Percentiles rank a stretch among this genome's conserved stretches.
Conservation (phyloP, 2,113 vertebrate genomes). For the Mustela nigripes region DNA sequence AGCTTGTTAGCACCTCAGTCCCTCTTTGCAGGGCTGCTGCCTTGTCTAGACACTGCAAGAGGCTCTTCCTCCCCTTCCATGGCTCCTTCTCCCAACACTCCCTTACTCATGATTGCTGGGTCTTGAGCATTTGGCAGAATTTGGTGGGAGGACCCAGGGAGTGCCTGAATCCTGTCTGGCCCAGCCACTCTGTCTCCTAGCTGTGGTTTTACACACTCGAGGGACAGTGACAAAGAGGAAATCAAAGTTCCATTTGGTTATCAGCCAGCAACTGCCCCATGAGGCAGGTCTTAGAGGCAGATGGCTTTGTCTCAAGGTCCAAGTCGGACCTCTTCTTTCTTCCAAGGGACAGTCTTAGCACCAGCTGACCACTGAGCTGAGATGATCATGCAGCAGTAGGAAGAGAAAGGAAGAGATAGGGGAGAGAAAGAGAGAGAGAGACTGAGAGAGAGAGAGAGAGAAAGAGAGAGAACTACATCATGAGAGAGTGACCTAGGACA, state of each 20-base stretch:
- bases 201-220: neutral
- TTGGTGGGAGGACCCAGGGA: neutral
- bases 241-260: neutral
- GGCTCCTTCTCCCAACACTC: neutral
- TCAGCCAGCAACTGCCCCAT: neutral
- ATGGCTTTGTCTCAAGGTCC: neutral
- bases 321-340: neutral
- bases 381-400: neutral
- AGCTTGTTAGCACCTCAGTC: rapidly evolving
- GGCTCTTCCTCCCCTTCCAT: neutral
- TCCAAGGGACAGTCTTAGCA: neutral
- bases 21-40: neutral
- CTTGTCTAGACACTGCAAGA: neutral
- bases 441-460: too few species aligned
- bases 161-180: neutral
- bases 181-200: neutral
- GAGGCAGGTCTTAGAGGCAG: neutral
- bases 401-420: neutral
- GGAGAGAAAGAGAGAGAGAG: rapidly evolving
- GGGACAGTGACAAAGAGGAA: neutral
- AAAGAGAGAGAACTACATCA: neutral
- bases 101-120: rapidly evolving
- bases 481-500: neutral
- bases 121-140: neutral
- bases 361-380: neutral